Percentiles rank a stretch among this genome's conserved stretches.
Conservation (phyloP, 2,888 invertebrate species). For the Drosophila hamatofila region DNA sequence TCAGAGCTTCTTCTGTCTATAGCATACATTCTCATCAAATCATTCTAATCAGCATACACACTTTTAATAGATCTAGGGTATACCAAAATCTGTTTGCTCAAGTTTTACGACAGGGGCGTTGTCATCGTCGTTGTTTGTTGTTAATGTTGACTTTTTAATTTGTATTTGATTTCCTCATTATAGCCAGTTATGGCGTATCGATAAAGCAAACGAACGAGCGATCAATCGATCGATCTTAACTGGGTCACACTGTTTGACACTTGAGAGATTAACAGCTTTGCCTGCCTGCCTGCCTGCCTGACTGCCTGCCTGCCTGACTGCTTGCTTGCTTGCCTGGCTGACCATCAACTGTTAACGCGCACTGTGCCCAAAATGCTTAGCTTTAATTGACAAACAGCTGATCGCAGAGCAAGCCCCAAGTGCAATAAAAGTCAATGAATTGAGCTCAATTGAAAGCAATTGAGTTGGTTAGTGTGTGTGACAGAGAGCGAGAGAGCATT, state of each 20-base stretch:
- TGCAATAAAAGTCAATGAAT: constrained; percentile 77
- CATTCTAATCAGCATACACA: background rate
- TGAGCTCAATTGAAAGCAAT: constrained; percentile 81
- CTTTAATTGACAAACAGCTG: constrained; percentile 40
- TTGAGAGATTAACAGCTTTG: constrained; percentile 25
- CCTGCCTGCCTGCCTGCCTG: background rate
- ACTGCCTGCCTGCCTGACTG: background rate
- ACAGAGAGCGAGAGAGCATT: background rate
- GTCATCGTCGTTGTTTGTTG: constrained; percentile 1
- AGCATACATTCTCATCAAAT: background rate
- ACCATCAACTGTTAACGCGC: constrained; percentile 35
- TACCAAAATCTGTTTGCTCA: constrained; percentile 52
- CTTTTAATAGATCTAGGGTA: background rate
- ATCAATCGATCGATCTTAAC: constrained; percentile 37
- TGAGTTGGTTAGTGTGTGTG: constrained; percentile 36
- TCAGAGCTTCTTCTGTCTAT: too few species aligned
- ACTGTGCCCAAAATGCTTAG: constrained; percentile 32
- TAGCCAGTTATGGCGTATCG: constrained; percentile 46
- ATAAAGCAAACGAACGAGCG: constrained; percentile 19
- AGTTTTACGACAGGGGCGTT: constrained; percentile 61
- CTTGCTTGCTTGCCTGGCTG: constrained; percentile 12
- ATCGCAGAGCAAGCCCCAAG: constrained; percentile 59
- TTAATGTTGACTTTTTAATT: constrained; percentile 42
- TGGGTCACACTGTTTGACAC: constrained; percentile 52
- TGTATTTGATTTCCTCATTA: constrained; percentile 68